A percentile compares a stretch with the other conserved stretches of the same genome.
These are phyloP conservation scores for Triplophysa yarkandensis DNA, from an alignment of 2,797 vertebrate species.

Conservation along the genomic window DNA sequence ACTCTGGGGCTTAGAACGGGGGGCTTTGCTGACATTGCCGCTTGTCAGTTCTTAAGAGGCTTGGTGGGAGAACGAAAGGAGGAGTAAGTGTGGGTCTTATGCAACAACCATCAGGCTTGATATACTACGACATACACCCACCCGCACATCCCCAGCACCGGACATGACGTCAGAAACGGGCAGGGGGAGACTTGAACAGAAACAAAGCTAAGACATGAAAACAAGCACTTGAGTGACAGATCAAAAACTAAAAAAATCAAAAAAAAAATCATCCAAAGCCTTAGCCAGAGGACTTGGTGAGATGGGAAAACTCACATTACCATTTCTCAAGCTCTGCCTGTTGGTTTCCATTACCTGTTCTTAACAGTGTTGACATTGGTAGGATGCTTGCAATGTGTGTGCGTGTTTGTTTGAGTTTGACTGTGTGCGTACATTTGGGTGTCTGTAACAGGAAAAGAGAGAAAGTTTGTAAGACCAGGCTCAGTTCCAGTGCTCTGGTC, in stretches of 20 bases:
- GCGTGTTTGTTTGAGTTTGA: neutral
- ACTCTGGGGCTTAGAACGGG: slow-evolving; percentile 27
- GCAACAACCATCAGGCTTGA: slow-evolving; percentile 40
- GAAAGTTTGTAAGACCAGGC: slow-evolving; percentile 8
- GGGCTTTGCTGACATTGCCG: slow-evolving; percentile 23
- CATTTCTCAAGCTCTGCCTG: neutral
- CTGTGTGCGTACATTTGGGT: neutral
- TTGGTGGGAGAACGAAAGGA: slow-evolving; percentile 9
- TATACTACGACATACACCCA: slow-evolving; percentile 28
- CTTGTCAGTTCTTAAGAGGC: slow-evolving; percentile 30
- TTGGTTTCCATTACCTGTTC: slow-evolving; percentile 9
- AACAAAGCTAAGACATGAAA: slow-evolving; percentile 3
- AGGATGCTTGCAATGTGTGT: slow-evolving; percentile 3
- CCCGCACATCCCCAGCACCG: slow-evolving; percentile 18
- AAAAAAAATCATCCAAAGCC: neutral
- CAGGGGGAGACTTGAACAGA: slow-evolving; percentile 28
- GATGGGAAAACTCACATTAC: neutral
- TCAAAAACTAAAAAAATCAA: slow-evolving; percentile 5
- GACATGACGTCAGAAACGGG: slow-evolving; percentile 42
- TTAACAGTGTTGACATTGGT: neutral
- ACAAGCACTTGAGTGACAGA: neutral
- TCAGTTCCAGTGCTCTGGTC: neutral
- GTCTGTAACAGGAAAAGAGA: slow-evolving; percentile 3
- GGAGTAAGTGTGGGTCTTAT: slow-evolving; percentile 34
- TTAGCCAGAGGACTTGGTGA: neutral